A percentile compares a stretch with the other conserved stretches of the same genome.
Conservation (phyloP, 2,797 vertebrate genomes). For the Notolepis coatsorum region DNA sequence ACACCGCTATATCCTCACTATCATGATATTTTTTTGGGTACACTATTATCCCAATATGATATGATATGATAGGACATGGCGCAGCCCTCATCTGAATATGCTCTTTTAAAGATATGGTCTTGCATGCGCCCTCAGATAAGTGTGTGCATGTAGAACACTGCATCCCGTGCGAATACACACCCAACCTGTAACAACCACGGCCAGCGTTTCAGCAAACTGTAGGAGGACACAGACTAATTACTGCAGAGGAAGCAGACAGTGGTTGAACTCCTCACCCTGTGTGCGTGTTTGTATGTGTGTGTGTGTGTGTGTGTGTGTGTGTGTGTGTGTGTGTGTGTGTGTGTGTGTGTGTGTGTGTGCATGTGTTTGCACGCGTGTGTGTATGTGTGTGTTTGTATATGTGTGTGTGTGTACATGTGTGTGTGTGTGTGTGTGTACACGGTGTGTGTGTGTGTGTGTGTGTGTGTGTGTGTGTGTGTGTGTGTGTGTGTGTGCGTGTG, state of each 20-base stretch:
- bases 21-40: too few species aligned
- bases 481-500: slow-evolving; percentile 46
- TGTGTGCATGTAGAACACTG: not conserved
- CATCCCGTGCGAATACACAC: slow-evolving; percentile 9
- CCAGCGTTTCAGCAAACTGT: slow-evolving; percentile 29
- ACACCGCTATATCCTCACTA: too few species aligned
- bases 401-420: not conserved
- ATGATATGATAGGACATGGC: too few species aligned
- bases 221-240: slow-evolving; percentile 19
- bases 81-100: too few species aligned
- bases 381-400: too few species aligned
- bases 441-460: slow-evolving; percentile 17
- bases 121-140: too few species aligned
- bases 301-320: slow-evolving; percentile 32
- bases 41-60: too few species aligned
- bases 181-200: slow-evolving; percentile 20
- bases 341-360: slow-evolving; percentile 47
- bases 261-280: slow-evolving; percentile 69
- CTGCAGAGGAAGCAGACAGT: slow-evolving; percentile 58
- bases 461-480: slow-evolving; percentile 14
- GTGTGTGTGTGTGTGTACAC: not conserved
- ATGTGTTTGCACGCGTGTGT: too few species aligned
- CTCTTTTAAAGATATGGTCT: too few species aligned
- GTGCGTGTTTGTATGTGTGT: slow-evolving; percentile 7
- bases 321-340: slow-evolving; percentile 38